Conservation (phyloP, 2,888 invertebrate species). For the Folsomia candida region DNA sequence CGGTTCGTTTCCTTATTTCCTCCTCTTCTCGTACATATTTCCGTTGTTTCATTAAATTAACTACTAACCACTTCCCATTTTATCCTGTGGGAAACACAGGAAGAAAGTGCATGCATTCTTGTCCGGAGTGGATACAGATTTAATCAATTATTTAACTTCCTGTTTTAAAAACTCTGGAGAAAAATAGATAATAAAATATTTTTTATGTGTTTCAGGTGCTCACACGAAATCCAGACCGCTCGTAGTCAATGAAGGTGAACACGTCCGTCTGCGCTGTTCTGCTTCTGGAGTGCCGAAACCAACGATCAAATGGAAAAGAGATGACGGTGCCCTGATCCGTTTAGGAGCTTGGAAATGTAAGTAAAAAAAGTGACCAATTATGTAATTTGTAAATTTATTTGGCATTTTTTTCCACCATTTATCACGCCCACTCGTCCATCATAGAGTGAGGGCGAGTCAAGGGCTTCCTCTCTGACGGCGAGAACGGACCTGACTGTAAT, state of each 20-base stretch:
- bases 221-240: constrained; percentile 55
- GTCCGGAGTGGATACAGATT: no score
- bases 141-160: no score
- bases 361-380: constrained; percentile 36
- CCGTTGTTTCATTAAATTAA: neutral
- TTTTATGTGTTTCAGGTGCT: constrained; percentile 24
- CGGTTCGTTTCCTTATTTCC: neutral
- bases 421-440: no score
- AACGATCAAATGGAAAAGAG: constrained; percentile 66
- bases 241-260: constrained; percentile 75
- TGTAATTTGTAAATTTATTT: neutral
- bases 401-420: neutral
- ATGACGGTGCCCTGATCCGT: constrained; percentile 64
- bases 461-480: no score
- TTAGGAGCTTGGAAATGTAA: constrained; percentile 66
- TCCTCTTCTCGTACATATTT: neutral
- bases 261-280: constrained; percentile 75
- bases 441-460: no score
- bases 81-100: neutral
- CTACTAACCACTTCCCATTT: neutral
- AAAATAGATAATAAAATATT: no score
- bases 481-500: no score
- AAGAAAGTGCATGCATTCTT: no score
- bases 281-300: constrained; percentile 77
- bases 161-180: no score